These are phyloP conservation scores for Furcula furcula DNA, from an alignment of 2,888 invertebrate genomes.

Conservation along the genomic window DNA sequence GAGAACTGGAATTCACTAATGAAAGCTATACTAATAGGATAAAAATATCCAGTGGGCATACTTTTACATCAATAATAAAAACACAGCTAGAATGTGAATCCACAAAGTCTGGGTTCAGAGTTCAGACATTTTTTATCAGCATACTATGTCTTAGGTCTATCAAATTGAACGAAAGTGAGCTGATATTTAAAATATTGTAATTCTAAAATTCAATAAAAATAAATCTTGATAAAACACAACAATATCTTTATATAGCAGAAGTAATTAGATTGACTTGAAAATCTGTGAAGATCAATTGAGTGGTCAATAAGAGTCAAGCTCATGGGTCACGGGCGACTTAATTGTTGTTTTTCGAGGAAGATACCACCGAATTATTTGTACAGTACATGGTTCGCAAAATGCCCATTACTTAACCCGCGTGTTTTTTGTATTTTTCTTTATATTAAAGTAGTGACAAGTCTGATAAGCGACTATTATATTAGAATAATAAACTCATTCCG, in stretches of 20 bases:
- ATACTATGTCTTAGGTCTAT: too few species aligned
- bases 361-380: constrained; percentile 36
- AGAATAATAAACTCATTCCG: constrained; percentile 53
- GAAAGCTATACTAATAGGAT: constrained; percentile 27
- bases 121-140: too few species aligned
- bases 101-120: too few species aligned
- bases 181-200: too few species aligned
- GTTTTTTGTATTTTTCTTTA: constrained; percentile 37
- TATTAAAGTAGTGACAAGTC: constrained; percentile 41
- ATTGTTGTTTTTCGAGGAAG: constrained; percentile 52
- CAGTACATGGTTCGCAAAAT: constrained; percentile 14
- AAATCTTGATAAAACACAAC: too few species aligned
- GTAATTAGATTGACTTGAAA: constrained; percentile 45
- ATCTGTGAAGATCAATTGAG: constrained; percentile 69
- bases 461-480: constrained; percentile 56
- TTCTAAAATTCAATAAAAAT: too few species aligned
- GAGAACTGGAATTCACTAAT: constrained; percentile 41
- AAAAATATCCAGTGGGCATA: background rate
- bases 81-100: too few species aligned
- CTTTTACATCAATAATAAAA: too few species aligned
- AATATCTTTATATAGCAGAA: background rate
- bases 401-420: constrained; percentile 24
- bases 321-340: constrained; percentile 67
- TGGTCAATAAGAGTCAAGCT: constrained; percentile 66
- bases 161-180: too few species aligned